Evolutionary conservation across 2,113 vertebrate species (phyloP).

Genomic region (Trematocara variabile): DNA sequence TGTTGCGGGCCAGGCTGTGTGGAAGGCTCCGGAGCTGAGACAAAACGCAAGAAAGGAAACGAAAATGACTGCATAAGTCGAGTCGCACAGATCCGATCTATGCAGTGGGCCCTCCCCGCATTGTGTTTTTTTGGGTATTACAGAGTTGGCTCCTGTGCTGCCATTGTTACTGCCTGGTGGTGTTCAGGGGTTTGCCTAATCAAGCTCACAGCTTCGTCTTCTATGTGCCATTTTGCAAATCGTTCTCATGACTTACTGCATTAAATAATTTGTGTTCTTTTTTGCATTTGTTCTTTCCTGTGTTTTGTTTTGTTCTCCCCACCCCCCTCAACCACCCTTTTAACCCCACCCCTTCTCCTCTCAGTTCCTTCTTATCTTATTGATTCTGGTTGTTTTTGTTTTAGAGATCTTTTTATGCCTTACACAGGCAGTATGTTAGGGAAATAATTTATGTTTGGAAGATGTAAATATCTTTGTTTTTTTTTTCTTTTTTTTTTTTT

Average conservation of each 20-base stretch:
- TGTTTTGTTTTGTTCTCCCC: slow-evolving; percentile 15
- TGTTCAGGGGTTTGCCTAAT: slow-evolving; percentile 34
- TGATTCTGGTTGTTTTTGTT: background rate
- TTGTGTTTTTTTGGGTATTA: slow-evolving; percentile 17
- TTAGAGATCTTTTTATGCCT: slow-evolving; percentile 53
- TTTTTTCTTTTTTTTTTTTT: background rate
- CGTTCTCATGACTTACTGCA: slow-evolving; percentile 39
- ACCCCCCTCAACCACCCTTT: background rate
- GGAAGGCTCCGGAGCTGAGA: background rate
- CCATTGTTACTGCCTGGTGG: slow-evolving; percentile 38
- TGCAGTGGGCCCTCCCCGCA: background rate
- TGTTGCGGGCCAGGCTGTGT: background rate
- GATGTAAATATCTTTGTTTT: slow-evolving; percentile 67
- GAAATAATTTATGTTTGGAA: slow-evolving; percentile 70
- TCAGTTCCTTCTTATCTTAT: background rate
- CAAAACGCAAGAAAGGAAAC: background rate
- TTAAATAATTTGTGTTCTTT: slow-evolving; percentile 15
- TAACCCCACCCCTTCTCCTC: background rate
- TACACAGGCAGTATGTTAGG: slow-evolving; percentile 58
- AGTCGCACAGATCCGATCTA: background rate
- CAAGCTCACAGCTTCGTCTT: slow-evolving; percentile 33
- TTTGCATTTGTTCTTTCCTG: background rate
- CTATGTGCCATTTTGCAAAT: slow-evolving; percentile 54
- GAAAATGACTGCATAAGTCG: background rate
- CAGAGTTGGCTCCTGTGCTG: slow-evolving; percentile 8